Evolutionary conservation across 2,888 invertebrate genomes (phyloP), one percentile per base, ranked within the genome.

Genomic region (Branchellion lobata): DNA sequence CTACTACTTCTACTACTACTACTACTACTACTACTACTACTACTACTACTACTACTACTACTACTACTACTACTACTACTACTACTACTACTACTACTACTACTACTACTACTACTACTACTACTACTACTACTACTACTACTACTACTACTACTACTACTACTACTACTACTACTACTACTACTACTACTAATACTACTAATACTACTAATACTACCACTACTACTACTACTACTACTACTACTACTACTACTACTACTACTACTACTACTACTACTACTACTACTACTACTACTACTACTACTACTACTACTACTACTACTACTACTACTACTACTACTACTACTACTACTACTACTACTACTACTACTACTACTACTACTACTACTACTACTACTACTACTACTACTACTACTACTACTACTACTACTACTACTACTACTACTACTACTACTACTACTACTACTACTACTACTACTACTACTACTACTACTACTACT

Each of bases 101-200:
- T 71, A 71, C 31, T 8, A 71, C 31, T 71, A 71, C 72, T 74
- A 74, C 40, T 51, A 51, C 40, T 51, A 71, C 72, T 5, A 71
- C 72, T 31, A 71, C 72, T 71, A 71, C 72, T 8, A 71, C 72
- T 71, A 71, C 31, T 75, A 75, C 75, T 75, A 75, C 75, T 75
- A 75, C 75, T 75, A 75, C 75, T 75, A 75, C 75, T 75, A 75
- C 75, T 75, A 75, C 75, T 65, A 57, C 75, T 65, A 57, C 75
- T 65, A 57, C 75, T 65, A 75, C 75, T 65, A 75, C 75, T 75
- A 75, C 75, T 75, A 75, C 75, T 57, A 75, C 75, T 75, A 75
- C 51, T 57, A 75, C 75, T 57, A 57, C 40, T 36, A 51, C 40
- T 29, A 29, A 11, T 27, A 71, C 33, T 8, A 33, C 71, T 36